Evolutionary conservation across 2,113 vertebrate genomes (phyloP), one percentile per base, ranked within the genome.

Genomic region (Gnathonemus echidnorhynchus): DNA sequence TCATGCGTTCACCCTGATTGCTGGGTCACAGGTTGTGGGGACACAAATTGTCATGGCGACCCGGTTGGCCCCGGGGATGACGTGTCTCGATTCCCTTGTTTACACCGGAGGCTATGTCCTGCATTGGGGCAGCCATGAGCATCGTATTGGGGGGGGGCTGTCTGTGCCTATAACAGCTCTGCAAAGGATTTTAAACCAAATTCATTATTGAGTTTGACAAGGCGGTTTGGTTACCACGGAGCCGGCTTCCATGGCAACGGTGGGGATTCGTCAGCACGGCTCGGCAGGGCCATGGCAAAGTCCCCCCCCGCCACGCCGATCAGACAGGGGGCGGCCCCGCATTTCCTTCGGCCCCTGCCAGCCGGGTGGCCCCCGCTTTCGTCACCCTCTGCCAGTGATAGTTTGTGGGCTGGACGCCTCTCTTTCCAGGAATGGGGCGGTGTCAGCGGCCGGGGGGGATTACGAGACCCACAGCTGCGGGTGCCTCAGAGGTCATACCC

Each of bases 211-310:
- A 31, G 49, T 77, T 80, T 80, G 48, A 80, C 27, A 89, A 77
- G 48, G 27, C 15, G 27, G 74, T 31, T 49, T n/a, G 45, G 88
- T 89, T 89, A 10, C 88, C 70, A 52, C 7, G 48, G 88, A 50
- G 77, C 46, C 11, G 48, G 66, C 27, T 50, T 80, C 88, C 88
- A 80, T 89, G 45, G 88, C 88, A 89, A 89, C 88, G 19, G 88
- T 35, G 31, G 74, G 27, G 88, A 77, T 10, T 83, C 27, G 9
- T 83, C 62, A 83, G 70, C 39, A 19, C 11, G 50, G 50, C n/a
- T 87, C 15, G 10, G n/a, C 39, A 24, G 11, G 19, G 49, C 10
- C 50, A 70, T 35, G n/a, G 39, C 6, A 3, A 62, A 15, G 13
- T 8, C 4, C 42, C 46, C 85, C 45, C 2, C 10, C 3, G n/a